Conservation (phyloP, 2,113 vertebrate species). For the Phyllopteryx taeniolatus region DNA sequence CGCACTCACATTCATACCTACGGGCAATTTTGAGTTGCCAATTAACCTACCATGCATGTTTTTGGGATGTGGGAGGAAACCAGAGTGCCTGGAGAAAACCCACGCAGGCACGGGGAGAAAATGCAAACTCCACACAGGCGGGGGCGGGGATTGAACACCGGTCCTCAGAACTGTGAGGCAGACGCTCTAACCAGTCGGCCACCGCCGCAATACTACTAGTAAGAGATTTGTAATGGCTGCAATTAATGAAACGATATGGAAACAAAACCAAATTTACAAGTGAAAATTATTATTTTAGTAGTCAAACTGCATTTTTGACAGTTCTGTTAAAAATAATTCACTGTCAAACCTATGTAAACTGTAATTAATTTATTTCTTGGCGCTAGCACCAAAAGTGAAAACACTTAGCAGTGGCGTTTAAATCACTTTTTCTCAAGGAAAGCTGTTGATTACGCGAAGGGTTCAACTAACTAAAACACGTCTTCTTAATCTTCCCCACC, state of each 20-base stretch:
- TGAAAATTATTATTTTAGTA: not conserved
- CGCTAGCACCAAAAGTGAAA: not conserved
- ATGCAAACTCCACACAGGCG: too few relatives aligned
- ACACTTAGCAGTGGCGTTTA: not conserved
- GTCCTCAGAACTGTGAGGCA: too few relatives aligned
- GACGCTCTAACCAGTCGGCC: too few relatives aligned
- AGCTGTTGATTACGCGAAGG: not conserved
- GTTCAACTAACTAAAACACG: not conserved
- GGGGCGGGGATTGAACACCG: too few relatives aligned
- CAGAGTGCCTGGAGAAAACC: too few relatives aligned
- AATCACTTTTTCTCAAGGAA: constrained; percentile 4
- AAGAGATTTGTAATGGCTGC: not conserved
- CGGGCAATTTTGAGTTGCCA: too few relatives aligned
- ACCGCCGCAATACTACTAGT: not conserved
- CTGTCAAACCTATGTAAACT: not conserved
- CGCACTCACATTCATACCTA: too few relatives aligned
- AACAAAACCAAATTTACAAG: not conserved
- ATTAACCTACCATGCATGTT: too few relatives aligned
- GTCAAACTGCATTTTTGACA: not conserved
- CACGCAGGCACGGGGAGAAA: too few relatives aligned
- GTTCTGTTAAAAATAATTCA: not conserved
- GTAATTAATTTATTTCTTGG: not conserved
- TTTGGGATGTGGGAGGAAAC: too few relatives aligned
- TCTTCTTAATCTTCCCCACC: not conserved
- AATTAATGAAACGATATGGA: not conserved